These are phyloP conservation scores for Nemopilema nomurai DNA, from an alignment of 30 jellyfish, hydroid and myxozoan genomes.

Conservation along the genomic window DNA sequence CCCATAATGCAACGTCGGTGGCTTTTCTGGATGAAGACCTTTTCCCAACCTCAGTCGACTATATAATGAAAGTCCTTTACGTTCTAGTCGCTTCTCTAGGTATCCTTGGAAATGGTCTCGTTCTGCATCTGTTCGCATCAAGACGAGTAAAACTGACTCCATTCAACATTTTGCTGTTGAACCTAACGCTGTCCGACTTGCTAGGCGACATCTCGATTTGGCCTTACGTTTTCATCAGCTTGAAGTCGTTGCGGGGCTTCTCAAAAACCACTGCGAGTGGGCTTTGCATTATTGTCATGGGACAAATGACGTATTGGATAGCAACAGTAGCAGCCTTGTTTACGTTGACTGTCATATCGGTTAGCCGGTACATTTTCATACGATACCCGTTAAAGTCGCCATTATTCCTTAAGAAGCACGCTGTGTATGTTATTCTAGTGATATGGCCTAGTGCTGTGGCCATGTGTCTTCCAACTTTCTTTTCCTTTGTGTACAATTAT, in stretches of 20 bases:
- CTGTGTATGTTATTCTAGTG: slow-evolving; percentile 19
- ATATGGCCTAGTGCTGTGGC: slow-evolving; percentile 52
- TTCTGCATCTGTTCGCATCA: slow-evolving; percentile 44
- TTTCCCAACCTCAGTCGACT: slow-evolving; percentile 36
- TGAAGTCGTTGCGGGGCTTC: slow-evolving; percentile 64
- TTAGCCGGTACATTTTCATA: slow-evolving; percentile 84
- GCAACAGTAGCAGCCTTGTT: slow-evolving; percentile 81
- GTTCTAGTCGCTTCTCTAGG: slow-evolving; percentile 56
- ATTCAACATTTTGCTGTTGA: slow-evolving; percentile 72
- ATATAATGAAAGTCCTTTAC: slow-evolving; percentile 18
- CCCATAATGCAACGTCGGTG: not conserved
- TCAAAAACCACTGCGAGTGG: slow-evolving; percentile 36
- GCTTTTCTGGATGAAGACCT: slow-evolving; percentile 14
- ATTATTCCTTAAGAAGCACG: slow-evolving; percentile 55
- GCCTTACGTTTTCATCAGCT: slow-evolving; percentile 76
- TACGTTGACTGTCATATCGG: slow-evolving; percentile 78
- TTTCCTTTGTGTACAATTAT: slow-evolving; percentile 49
- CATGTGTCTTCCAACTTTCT: slow-evolving; percentile 51
- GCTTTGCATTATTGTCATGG: slow-evolving; percentile 79
- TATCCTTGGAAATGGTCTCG: slow-evolving; percentile 51
- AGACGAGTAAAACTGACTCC: slow-evolving; percentile 45
- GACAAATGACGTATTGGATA: slow-evolving; percentile 75
- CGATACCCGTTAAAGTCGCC: slow-evolving; percentile 79
- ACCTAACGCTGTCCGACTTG: slow-evolving; percentile 82
- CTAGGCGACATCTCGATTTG: slow-evolving; percentile 65